Conservation (phyloP, 2,888 invertebrate genomes). For the Agrilus biguttatus region DNA sequence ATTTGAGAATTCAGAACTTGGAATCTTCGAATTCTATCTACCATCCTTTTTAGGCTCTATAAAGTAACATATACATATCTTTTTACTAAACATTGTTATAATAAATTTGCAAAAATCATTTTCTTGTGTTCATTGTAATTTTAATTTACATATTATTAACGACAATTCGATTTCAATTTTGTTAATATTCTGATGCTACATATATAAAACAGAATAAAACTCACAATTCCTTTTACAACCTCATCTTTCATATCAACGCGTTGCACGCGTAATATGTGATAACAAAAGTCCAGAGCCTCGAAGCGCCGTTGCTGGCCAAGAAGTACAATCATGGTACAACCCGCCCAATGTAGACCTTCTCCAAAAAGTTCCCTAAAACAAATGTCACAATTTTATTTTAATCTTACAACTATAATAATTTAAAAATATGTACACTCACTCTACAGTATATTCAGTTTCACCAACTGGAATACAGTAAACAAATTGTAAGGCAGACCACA, state of each 20-base stretch:
- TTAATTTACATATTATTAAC: no score
- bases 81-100: slow-evolving; percentile 1
- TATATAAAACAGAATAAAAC: slow-evolving; percentile 27
- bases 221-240: slow-evolving; percentile 85
- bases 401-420: slow-evolving; percentile 1
- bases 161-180: no score
- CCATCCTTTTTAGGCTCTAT: slow-evolving; percentile 89
- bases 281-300: slow-evolving; percentile 96
- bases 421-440: slow-evolving; percentile 45
- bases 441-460: slow-evolving; percentile 91
- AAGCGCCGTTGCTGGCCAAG: slow-evolving; percentile 91
- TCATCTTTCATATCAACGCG: slow-evolving; percentile 94
- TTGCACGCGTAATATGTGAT: slow-evolving; percentile 92
- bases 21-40: slow-evolving; percentile 91
- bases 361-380: slow-evolving; percentile 79
- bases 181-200: not conserved
- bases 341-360: slow-evolving; percentile 98
- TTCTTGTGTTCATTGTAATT: not conserved
- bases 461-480: slow-evolving; percentile 95
- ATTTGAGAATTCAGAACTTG: slow-evolving; percentile 98
- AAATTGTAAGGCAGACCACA: slow-evolving; percentile 98
- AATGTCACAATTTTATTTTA: not conserved
- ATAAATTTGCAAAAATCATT: not conserved
- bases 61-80: slow-evolving; percentile 13
- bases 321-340: slow-evolving; percentile 89